Conservation (phyloP, 2,797 vertebrate species). For the Nannoperca australis region DNA sequence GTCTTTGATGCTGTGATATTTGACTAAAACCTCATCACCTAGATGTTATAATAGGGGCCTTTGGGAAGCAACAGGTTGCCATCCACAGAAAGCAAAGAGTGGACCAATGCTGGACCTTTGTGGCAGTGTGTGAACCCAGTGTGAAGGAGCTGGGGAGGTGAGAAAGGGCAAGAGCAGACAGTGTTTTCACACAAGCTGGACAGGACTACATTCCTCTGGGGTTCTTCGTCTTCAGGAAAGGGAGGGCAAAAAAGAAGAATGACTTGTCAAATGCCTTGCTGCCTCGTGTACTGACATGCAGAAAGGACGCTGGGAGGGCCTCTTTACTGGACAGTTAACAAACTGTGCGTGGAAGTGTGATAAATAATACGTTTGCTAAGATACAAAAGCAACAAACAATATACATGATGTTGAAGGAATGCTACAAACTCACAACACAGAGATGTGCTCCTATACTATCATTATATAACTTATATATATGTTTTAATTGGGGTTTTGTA, state of each 20-base stretch:
- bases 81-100: constrained; percentile 48
- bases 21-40: constrained; percentile 53
- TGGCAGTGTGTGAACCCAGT: constrained; percentile 59
- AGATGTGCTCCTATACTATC: neutral
- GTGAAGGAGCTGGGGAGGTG: constrained; percentile 67
- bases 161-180: constrained; percentile 58
- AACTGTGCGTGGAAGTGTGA: constrained; percentile 30
- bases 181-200: constrained; percentile 64
- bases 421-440: neutral
- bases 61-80: constrained; percentile 57
- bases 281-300: constrained; percentile 59
- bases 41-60: constrained; percentile 40
- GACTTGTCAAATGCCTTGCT: constrained; percentile 68
- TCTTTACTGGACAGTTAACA: constrained; percentile 53
- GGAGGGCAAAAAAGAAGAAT: constrained; percentile 57
- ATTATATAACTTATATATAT: neutral
- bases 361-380: constrained; percentile 28
- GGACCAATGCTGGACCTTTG: constrained; percentile 71
- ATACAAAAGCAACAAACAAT: neutral
- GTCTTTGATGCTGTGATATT: constrained; percentile 46
- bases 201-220: constrained; percentile 65
- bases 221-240: constrained; percentile 52
- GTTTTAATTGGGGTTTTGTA: neutral
- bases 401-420: neutral
- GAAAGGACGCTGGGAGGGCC: constrained; percentile 49